Evolutionary conservation across 2,888 invertebrate genomes (phyloP).

Genomic region (Nudaria mundana): DNA sequence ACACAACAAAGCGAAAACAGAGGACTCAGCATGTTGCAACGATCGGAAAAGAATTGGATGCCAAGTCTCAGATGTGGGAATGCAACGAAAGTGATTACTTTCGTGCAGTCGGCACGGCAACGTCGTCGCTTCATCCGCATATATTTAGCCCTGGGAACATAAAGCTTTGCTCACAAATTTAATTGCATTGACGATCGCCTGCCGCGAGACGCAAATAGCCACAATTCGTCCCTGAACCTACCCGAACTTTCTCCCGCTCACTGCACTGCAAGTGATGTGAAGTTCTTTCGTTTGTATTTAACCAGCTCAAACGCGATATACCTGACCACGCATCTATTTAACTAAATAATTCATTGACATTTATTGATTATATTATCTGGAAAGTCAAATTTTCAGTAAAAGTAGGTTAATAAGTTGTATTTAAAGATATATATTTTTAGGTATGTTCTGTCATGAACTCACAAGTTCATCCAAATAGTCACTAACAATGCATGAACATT

Average conservation of each 20-base stretch:
- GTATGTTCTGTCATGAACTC: too few species aligned
- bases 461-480: too few species aligned
- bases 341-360: too few species aligned
- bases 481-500: too few species aligned
- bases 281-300: slow-evolving; percentile 50
- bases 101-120: slow-evolving; percentile 51
- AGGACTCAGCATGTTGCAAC: slow-evolving; percentile 15
- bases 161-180: slow-evolving; percentile 76
- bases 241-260: slow-evolving; percentile 65
- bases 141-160: slow-evolving; percentile 69
- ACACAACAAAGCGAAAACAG: slow-evolving; percentile 15
- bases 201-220: slow-evolving; percentile 74
- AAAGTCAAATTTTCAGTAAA: too few species aligned
- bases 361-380: too few species aligned
- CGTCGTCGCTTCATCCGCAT: slow-evolving; percentile 53
- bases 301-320: slow-evolving; percentile 18
- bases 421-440: too few species aligned
- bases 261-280: slow-evolving; percentile 40
- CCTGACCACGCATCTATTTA: too few species aligned
- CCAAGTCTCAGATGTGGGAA: slow-evolving; percentile 20
- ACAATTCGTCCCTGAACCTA: slow-evolving; percentile 76
- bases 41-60: slow-evolving; percentile 20
- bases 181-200: slow-evolving; percentile 78
- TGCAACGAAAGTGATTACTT: slow-evolving; percentile 43
- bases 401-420: too few species aligned